Percentiles rank a stretch among this genome's conserved stretches.
These are phyloP conservation scores for Disparrhopalites patrizii DNA, from an alignment of 2,888 invertebrate species.

Conservation along the genomic window DNA sequence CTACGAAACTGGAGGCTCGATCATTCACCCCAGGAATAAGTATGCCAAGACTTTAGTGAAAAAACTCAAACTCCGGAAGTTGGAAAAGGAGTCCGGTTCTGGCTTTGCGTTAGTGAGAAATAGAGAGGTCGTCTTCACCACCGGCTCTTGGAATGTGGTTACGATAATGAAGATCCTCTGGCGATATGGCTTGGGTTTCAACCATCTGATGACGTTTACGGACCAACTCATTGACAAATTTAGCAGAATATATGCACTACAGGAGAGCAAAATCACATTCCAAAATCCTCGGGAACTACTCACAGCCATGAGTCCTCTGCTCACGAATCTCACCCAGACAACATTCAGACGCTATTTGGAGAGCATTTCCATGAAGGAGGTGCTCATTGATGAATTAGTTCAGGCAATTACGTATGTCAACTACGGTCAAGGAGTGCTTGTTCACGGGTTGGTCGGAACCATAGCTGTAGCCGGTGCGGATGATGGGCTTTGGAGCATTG, in stretches of 20 bases:
- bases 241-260: conserved; percentile 58
- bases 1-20: conserved; percentile 61
- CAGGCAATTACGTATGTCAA: conserved; percentile 57
- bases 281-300: conserved; percentile 56
- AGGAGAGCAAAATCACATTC: conserved; percentile 56
- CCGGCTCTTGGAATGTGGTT: conserved; percentile 54
- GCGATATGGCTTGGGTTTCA: conserved; percentile 58
- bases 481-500: conserved; percentile 58
- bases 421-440: conserved; percentile 59
- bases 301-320: conserved; percentile 55
- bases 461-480: conserved; percentile 59
- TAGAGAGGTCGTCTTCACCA: conserved; percentile 56
- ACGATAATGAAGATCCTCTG: conserved; percentile 56
- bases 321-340: conserved; percentile 54
- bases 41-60: conserved; percentile 59
- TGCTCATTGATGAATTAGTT: conserved; percentile 58
- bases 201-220: conserved; percentile 53
- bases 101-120: conserved; percentile 41
- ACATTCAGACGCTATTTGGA: conserved; percentile 52
- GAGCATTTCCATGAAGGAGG: conserved; percentile 53
- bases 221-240: conserved; percentile 52
- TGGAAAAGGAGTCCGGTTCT: conserved; percentile 31
- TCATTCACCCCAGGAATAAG: conserved; percentile 59
- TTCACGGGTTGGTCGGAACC: conserved; percentile 58
- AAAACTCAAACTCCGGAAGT: conserved; percentile 51